Conservation (phyloP, 2,113 vertebrate genomes). For the Pseudopipra pipra region DNA sequence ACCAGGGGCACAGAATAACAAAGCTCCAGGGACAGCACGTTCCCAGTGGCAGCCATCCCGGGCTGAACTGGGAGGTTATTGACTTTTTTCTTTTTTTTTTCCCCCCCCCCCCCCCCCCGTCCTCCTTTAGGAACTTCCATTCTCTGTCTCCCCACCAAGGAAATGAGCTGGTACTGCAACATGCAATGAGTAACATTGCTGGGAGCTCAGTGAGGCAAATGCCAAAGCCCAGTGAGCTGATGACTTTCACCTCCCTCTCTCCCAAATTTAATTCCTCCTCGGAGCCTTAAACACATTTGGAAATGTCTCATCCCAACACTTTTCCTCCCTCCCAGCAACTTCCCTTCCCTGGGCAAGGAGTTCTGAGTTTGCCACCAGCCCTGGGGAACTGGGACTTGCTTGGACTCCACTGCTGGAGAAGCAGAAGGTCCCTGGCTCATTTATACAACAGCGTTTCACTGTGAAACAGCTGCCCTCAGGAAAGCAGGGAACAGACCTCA, state of each 20-base stretch:
- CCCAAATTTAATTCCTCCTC: background rate
- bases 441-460: background rate
- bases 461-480: background rate
- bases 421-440: background rate
- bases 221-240: background rate
- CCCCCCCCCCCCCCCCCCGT: too few relatives aligned
- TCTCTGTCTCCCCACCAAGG: constrained; percentile 50
- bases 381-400: background rate
- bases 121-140: background rate
- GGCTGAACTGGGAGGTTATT: background rate
- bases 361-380: background rate
- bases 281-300: background rate
- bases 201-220: background rate
- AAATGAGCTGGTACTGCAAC: background rate
- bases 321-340: background rate
- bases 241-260: background rate
- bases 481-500: background rate
- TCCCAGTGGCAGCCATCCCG: background rate
- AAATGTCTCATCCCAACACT: background rate
- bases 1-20: background rate
- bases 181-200: fast-evolving
- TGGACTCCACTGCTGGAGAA: background rate
- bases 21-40: background rate
- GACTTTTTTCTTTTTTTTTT: too few relatives aligned
- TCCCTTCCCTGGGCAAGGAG: background rate